These are phyloP conservation scores for Natrix natrix DNA, from an alignment of 2,797 vertebrate genomes.

Conservation along the genomic window DNA sequence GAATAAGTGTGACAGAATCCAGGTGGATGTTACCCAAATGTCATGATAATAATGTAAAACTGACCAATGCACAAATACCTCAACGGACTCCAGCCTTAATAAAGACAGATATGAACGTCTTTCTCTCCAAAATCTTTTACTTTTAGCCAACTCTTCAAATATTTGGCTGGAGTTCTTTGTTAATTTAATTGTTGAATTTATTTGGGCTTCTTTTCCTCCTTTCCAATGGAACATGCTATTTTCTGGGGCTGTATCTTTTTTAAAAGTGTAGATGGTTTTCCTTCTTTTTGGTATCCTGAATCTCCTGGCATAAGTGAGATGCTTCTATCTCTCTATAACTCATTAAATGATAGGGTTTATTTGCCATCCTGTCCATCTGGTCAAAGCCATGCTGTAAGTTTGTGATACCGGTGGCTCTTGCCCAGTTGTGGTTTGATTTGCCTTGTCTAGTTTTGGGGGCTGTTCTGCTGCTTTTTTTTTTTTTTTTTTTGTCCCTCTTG, in stretches of 20 bases:
- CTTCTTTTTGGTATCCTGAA: no score
- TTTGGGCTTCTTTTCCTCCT: neutral
- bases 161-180: neutral
- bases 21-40: neutral
- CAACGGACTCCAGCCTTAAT: neutral
- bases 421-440: no score
- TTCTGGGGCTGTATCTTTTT: neutral
- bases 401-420: no score
- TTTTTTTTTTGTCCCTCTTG: no score
- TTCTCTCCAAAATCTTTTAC: neutral
- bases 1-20: neutral
- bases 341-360: no score
- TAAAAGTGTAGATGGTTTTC: no score
- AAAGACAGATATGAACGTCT: neutral
- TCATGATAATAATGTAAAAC: neutral
- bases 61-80: neutral
- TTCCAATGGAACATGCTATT: neutral
- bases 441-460: no score
- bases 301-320: no score
- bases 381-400: no score
- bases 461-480: no score
- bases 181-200: neutral
- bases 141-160: neutral
- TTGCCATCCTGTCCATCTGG: no score
- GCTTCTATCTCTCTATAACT: no score